Evolutionary conservation across 2,797 vertebrate genomes (phyloP), one percentile per base, ranked within the genome.

Genomic region (Hippoglossus hippoglossus): DNA sequence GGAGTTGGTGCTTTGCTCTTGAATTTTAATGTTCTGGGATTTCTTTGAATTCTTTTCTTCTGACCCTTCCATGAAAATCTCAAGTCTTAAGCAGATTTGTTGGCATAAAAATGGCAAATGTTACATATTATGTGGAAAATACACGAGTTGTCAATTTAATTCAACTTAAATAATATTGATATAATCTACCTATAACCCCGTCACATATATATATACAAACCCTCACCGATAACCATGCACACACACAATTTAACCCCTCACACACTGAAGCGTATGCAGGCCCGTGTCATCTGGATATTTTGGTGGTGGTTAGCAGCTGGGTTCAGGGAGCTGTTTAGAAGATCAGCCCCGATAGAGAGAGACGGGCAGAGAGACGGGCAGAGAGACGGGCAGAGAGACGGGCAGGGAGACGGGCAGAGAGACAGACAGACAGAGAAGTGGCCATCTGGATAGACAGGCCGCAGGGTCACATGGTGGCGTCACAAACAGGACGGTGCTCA

Each of bases 361-460:
- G 67, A 56, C 55, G 58, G 61, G 41, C 63, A 31, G 44, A 5
- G 46, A 63, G 61, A n/a, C 63, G 70, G 63, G 36, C 53, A 77
- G 75, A 53, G 6, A 81, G 73, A 54, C 62, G 63, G 60, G 62
- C 34, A 75, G 73, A 25, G 55, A 60, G 24, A 22, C 28, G 77
- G 68, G 41, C 71, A 59, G 68, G 34, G 71, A 59, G 64, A 66
- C 46, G 74, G 73, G 19, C 62, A 63, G 39, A 26, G 64, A 73
- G 84, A 44, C 64, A 67, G 82, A 61, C 56, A 77, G 64, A 13
- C 22, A 55, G 71, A 77, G 47, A 79, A 72, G 84, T 60, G 90
- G 88, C 91, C 91, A 93, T 93, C 91, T 92, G 91, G 91, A 81
- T 46, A 75, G 82, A 82, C 83, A 81, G 83, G 84, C 82, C 73